These are phyloP conservation scores for Osmoderma eremita DNA, from an alignment of 2,888 invertebrate genomes.

Conservation along the genomic window DNA sequence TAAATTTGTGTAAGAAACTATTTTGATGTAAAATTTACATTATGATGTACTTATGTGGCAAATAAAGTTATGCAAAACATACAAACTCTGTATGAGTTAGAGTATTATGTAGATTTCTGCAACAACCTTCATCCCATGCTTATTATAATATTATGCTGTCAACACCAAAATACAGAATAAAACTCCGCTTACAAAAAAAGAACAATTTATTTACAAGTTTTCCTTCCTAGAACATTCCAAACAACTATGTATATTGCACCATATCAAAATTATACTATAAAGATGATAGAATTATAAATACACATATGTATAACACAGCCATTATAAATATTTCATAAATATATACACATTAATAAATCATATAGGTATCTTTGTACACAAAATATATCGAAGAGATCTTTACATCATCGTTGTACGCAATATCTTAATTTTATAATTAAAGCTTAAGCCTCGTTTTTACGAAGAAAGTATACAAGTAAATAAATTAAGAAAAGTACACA, in stretches of 20 bases:
- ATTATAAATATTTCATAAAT: conserved; percentile 15
- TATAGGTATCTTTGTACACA: background rate
- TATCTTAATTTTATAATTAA: conserved; percentile 1
- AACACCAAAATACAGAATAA: background rate
- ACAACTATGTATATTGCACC: conserved; percentile 12
- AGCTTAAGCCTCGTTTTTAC: conserved; percentile 16
- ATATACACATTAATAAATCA: conserved; percentile 4
- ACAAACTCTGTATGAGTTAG: too few species aligned
- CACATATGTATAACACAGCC: conserved; percentile 20
- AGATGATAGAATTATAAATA: conserved; percentile 17
- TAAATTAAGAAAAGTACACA: too few species aligned
- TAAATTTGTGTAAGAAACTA: too few species aligned
- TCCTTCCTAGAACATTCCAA: conserved; percentile 14
- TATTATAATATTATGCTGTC: too few species aligned
- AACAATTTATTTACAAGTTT: conserved; percentile 19
- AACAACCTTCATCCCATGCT: too few species aligned
- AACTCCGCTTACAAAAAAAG: conserved; percentile 12
- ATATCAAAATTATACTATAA: conserved; percentile 30
- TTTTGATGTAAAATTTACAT: too few species aligned
- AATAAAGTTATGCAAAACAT: too few species aligned
- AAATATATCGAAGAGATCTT: background rate
- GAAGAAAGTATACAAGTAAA: background rate
- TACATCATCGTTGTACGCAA: background rate
- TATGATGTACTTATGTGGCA: too few species aligned
- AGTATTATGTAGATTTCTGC: too few species aligned